These are phyloP conservation scores for Incurvaria masculella DNA, from an alignment of 2,888 invertebrate species.

Conservation along the genomic window DNA sequence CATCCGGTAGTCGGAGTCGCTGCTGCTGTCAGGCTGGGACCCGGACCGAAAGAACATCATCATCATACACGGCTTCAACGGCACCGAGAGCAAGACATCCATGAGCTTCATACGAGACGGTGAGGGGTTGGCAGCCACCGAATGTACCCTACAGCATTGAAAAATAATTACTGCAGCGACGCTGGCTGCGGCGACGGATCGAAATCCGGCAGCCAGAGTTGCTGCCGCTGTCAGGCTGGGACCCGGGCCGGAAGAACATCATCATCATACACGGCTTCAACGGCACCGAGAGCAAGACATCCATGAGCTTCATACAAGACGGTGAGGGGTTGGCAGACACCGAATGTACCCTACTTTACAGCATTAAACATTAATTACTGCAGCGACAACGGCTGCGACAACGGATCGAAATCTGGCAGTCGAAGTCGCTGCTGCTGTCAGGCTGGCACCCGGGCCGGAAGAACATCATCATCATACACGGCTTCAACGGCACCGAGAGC, in stretches of 20 bases:
- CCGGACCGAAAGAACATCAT: slow-evolving; percentile 65
- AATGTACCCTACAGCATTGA: too few species aligned
- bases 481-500: slow-evolving; percentile 72
- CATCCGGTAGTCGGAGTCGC: slow-evolving; percentile 57
- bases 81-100: slow-evolving; percentile 67
- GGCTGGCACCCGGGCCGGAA: slow-evolving; percentile 65
- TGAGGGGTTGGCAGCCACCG: too few species aligned
- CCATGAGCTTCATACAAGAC: slow-evolving; percentile 66
- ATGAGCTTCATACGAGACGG: slow-evolving; percentile 69
- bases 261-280: slow-evolving; percentile 77
- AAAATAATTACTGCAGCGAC: too few species aligned
- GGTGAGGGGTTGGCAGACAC: too few species aligned
- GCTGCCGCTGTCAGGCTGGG: slow-evolving; percentile 64
- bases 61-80: slow-evolving; percentile 76
- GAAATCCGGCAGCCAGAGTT: slow-evolving; percentile 60
- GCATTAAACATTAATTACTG: too few species aligned
- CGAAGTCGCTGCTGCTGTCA: slow-evolving; percentile 56
- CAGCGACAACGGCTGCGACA: slow-evolving; percentile 20
- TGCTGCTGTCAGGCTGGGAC: slow-evolving; percentile 64
- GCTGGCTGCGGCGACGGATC: slow-evolving; percentile 52
- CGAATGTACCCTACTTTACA: too few species aligned
- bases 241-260: slow-evolving; percentile 63
- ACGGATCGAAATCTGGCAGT: slow-evolving; percentile 60
- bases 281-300: slow-evolving; percentile 67
- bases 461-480: slow-evolving; percentile 72